A percentile compares a stretch with the other conserved stretches of the same genome.
phyloP scores from a whole-genome alignment of 2,113 vertebrate species.

The Siphamia tubifer region DNA sequence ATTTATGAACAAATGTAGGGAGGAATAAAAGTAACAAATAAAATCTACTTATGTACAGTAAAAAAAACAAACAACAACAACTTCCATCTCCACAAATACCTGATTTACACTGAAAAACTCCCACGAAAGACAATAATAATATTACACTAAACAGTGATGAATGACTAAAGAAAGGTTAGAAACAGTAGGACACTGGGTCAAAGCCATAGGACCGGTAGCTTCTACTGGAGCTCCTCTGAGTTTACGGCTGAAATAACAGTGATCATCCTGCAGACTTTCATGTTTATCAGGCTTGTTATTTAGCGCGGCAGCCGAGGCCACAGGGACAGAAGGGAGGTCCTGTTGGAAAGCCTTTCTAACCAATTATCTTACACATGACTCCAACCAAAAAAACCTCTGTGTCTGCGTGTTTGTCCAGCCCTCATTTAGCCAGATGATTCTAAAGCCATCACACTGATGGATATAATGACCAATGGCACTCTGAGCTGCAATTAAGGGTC shows the following conservation, averaged over 20 bases:
- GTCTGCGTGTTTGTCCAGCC: conserved; percentile 10
- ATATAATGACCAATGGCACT: conserved; percentile 63
- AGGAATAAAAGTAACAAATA: too few species aligned
- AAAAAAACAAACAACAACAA: too few species aligned
- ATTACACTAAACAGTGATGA: too few species aligned
- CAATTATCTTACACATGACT: conserved; percentile 59
- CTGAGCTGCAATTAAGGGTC: conserved; percentile 52
- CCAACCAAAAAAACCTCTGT: conserved; percentile 18
- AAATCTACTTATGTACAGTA: too few species aligned
- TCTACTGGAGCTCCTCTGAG: conserved; percentile 53
- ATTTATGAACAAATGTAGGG: too few species aligned
- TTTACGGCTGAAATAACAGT: conserved; percentile 49
- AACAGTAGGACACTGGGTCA: too few species aligned
- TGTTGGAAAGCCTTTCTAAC: conserved; percentile 46
- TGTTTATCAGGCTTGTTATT: conserved; percentile 64
- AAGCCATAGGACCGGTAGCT: conserved; percentile 18
- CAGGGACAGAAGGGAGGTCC: conserved; percentile 46
- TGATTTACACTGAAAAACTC: too few species aligned
- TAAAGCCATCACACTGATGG: conserved; percentile 31
- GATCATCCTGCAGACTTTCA: conserved; percentile 60
- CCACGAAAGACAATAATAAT: too few species aligned
- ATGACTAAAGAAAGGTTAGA: too few species aligned
- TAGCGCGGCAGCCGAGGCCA: conserved; percentile 52
- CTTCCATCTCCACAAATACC: too few species aligned
- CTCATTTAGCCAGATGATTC: conserved; percentile 45